phyloP scores from a whole-genome alignment of 1,140 invertebrate species.

The Pseudomyrmex dendroicus region DNA sequence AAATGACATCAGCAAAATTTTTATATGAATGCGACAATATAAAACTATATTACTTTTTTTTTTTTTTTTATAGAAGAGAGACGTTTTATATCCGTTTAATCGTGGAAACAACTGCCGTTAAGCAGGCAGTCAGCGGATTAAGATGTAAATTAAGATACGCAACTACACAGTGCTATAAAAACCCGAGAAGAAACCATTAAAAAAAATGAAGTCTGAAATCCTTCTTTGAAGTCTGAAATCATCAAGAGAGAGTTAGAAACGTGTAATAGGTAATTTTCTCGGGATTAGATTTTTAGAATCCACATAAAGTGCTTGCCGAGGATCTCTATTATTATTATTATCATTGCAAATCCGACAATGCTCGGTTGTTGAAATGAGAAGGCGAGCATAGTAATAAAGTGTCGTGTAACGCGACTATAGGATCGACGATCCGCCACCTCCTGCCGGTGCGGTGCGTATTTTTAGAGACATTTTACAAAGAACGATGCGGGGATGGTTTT shows the following conservation, averaged over 20 bases:
- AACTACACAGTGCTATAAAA: too few relatives aligned
- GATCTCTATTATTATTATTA: not conserved
- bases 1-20: not conserved
- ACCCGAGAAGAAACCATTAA: too few relatives aligned
- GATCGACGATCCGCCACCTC: conserved; percentile 28
- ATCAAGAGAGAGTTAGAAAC: not conserved
- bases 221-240: not conserved
- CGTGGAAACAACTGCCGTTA: too few relatives aligned
- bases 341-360: too few relatives aligned
- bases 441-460: conserved; percentile 54
- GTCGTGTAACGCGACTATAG: not conserved
- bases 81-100: too few relatives aligned
- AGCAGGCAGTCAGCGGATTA: too few relatives aligned
- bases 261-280: not conserved
- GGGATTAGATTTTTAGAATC: not conserved
- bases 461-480: conserved; percentile 67
- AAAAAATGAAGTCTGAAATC: not conserved
- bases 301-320: not conserved
- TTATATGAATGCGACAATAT: too few relatives aligned
- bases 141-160: too few relatives aligned
- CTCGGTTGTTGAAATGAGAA: not conserved
- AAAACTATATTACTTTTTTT: too few relatives aligned
- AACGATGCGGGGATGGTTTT: conserved; percentile 65
- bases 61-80: too few relatives aligned
- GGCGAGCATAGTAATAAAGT: not conserved